Base-by-base conservation (phyloP, 2,888 invertebrate genomes). In the Acronicta alni region DNA sequence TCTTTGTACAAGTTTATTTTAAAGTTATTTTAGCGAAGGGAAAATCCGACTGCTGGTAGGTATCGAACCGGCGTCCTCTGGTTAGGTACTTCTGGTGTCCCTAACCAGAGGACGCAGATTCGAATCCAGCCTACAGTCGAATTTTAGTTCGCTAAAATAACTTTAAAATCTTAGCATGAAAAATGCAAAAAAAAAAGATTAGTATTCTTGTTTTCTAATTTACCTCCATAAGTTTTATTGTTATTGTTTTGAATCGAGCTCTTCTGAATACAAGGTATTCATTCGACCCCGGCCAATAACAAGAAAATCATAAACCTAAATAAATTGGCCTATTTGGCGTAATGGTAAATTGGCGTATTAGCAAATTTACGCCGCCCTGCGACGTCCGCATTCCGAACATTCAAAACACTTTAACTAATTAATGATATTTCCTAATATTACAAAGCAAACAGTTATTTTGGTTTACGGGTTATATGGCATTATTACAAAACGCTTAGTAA, bases 221-320 rank as follows among this genome's bases (percentile, higher is more conserved):
- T 39, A 46, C 20, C 23, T 18, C 39, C 52, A 12, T 64, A 43
- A 47, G 59, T 64, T 69, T 55, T 44, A 43, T 23, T 41, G 41
- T 37, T 53, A 47, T 63, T 55, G 54, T 68, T 68, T 70, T 45
- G 59, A 55, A 65, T 41, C 57, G 41, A 49, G 35, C 45, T 48
- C 54, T 32, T 56, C 39, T 47, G 53, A 59, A 57, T 51, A 65
- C 49, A 49, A 44, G 70, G 37, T 30, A 44, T 37, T 49, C 45
- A 16, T 15, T 53, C 42, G 49, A 68, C 67, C 52, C 59, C 42
- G 44, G 35, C 52, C 42, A 52, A 63, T 38, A 69, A 56, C 48
- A 68, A 59, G 48, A 41, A 48, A 48, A 55, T 58, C 58, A 56
- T 64, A 69, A 69, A 69, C 38, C 41, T 49, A 43, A 41, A 63